Conservation (phyloP, 1,140 invertebrate species). For the Drosophila ironensis region DNA sequence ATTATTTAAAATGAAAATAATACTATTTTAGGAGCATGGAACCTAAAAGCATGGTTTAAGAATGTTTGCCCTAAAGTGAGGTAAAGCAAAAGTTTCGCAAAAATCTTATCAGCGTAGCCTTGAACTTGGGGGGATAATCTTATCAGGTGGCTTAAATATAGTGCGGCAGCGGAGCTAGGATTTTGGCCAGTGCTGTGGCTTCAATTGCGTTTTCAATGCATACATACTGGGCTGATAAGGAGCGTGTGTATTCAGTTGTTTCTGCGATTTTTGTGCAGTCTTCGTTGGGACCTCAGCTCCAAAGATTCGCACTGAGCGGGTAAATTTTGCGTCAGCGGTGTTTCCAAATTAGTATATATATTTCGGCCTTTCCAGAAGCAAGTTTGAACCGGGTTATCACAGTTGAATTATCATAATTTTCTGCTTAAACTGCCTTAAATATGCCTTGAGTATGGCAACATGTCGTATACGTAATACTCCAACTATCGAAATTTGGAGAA, state of each 20-base stretch:
- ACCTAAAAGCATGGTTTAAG: too few relatives aligned
- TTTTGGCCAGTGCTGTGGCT: constrained; percentile 23
- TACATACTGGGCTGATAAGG: constrained; percentile 23
- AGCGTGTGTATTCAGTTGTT: constrained; percentile 6
- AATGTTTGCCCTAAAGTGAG: too few relatives aligned
- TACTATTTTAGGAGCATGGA: too few relatives aligned
- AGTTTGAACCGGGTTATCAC: too few relatives aligned
- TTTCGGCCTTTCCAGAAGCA: too few relatives aligned
- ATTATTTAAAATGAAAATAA: too few relatives aligned
- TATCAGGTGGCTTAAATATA: constrained; percentile 17
- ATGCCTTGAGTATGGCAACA: too few relatives aligned
- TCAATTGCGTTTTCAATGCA: constrained; percentile 34
- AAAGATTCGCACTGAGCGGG: constrained; percentile 6
- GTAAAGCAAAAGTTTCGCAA: background rate
- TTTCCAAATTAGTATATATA: background rate
- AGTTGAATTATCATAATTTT: too few relatives aligned
- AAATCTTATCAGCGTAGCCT: constrained; percentile 19
- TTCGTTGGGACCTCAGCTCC: constrained; percentile 8
- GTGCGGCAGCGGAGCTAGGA: background rate
- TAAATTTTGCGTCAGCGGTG: background rate
- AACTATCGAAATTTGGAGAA: too few relatives aligned
- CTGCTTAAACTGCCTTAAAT: too few relatives aligned
- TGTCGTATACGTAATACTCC: too few relatives aligned
- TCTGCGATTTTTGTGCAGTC: constrained; percentile 28
- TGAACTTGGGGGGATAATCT: constrained; percentile 15